These are phyloP conservation scores for Protonemura montana DNA, from an alignment of 2,888 invertebrate genomes.

Conservation along the genomic window DNA sequence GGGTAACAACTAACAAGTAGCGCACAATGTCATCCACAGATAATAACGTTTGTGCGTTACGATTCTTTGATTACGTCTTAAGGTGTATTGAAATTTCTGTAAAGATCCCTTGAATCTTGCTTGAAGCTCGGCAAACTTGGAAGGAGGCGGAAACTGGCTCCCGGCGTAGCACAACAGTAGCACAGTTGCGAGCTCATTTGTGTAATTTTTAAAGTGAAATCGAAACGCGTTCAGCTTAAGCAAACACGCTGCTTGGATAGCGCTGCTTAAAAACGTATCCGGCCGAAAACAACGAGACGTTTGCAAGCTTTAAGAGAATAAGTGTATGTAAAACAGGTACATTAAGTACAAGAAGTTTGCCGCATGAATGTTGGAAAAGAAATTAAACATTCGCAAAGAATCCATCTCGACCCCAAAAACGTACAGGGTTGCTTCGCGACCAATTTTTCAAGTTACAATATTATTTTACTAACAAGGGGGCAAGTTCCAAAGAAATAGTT, in stretches of 20 bases:
- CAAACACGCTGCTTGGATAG: neutral
- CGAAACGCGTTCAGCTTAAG: neutral
- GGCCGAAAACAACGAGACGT: neutral
- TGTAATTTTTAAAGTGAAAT: neutral
- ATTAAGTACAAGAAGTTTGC: neutral
- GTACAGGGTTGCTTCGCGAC: too few relatives aligned
- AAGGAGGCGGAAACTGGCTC: neutral
- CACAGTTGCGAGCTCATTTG: neutral
- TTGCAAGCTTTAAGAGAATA: neutral
- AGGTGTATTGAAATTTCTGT: neutral
- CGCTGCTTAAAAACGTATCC: neutral
- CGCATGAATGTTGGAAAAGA: neutral
- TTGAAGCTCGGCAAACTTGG: neutral
- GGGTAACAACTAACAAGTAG: neutral
- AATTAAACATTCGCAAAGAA: neutral
- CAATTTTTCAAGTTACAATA: too few relatives aligned
- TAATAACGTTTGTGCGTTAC: neutral
- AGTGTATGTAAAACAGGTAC: neutral
- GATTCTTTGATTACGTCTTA: neutral
- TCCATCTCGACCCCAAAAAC: neutral
- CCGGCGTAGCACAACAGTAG: neutral
- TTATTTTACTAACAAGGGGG: too few relatives aligned
- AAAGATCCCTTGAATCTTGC: neutral
- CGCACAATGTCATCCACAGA: neutral
- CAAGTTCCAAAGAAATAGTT: too few relatives aligned